phyloP scores from a whole-genome alignment of 2,797 vertebrate genomes.

The Chaetophractus vellerosus region DNA sequence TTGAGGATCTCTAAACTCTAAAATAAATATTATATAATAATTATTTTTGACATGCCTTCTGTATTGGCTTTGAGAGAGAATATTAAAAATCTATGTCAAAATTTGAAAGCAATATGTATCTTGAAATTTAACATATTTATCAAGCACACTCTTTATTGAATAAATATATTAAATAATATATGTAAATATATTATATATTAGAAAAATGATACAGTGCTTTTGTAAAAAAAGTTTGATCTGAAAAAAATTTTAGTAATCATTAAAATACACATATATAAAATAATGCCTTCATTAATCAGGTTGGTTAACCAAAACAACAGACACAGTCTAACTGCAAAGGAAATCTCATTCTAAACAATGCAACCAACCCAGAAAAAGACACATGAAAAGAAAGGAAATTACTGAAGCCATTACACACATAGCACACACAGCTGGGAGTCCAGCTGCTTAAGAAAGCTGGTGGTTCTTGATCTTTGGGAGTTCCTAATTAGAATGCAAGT shows the following conservation, averaged over 20 bases:
- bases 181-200: not conserved
- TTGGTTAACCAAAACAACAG: slow-evolving; percentile 86
- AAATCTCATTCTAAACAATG: slow-evolving; percentile 88
- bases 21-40: slow-evolving; percentile 55
- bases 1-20: slow-evolving; percentile 26
- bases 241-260: slow-evolving; percentile 73
- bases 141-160: not conserved
- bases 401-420: slow-evolving; percentile 88
- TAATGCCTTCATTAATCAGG: slow-evolving; percentile 83
- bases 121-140: slow-evolving; percentile 55
- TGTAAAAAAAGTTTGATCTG: not conserved
- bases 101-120: slow-evolving; percentile 32
- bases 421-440: slow-evolving; percentile 87
- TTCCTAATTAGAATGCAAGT: slow-evolving; percentile 88
- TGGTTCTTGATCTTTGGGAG: slow-evolving; percentile 89
- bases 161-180: too few species aligned
- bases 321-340: slow-evolving; percentile 85
- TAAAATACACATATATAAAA: slow-evolving; percentile 76
- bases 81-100: slow-evolving; percentile 29
- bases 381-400: slow-evolving; percentile 91
- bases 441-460: slow-evolving; percentile 89
- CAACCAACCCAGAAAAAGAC: slow-evolving; percentile 86
- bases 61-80: slow-evolving; percentile 36
- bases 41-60: slow-evolving; percentile 47
- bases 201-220: slow-evolving; percentile 28